Conservation (phyloP, 2,888 invertebrate genomes). For the Hemistola chrysoprasaria region DNA sequence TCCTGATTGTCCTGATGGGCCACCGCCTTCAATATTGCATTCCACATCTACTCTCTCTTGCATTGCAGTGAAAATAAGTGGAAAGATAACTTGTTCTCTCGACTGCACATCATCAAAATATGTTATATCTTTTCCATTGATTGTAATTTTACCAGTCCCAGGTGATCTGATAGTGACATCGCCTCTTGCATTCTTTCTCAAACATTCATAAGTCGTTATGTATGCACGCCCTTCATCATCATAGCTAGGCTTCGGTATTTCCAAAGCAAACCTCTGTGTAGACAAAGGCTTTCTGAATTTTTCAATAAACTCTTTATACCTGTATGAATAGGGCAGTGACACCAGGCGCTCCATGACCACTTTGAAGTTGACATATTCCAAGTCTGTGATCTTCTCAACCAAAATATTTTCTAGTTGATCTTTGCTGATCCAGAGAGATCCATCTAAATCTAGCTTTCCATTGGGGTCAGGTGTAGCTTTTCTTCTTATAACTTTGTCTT, state of each 20-base stretch:
- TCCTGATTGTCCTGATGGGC: conserved; percentile 92
- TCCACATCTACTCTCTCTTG: conserved; percentile 91
- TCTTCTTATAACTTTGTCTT: conserved; percentile 86
- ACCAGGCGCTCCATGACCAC: conserved; percentile 87
- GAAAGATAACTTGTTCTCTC: conserved; percentile 93
- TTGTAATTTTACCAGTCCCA: conserved; percentile 91
- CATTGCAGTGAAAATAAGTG: conserved; percentile 90
- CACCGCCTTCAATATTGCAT: conserved; percentile 88
- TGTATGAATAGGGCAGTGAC: conserved; percentile 87
- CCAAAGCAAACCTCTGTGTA: conserved; percentile 80
- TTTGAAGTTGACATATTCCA: conserved; percentile 88
- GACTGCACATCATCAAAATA: conserved; percentile 88
- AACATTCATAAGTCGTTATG: conserved; percentile 87
- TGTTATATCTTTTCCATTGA: conserved; percentile 90
- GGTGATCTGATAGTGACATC: conserved; percentile 90
- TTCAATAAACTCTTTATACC: conserved; percentile 87
- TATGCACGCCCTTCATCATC: conserved; percentile 87
- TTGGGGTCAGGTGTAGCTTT: conserved; percentile 83
- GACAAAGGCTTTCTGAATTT: conserved; percentile 84
- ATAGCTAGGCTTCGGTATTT: conserved; percentile 86
- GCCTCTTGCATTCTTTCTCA: conserved; percentile 87
- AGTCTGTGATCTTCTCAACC: conserved; percentile 85
- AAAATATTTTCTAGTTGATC: conserved; percentile 84
- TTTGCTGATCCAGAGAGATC: conserved; percentile 84
- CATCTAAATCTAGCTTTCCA: conserved; percentile 67